These are phyloP conservation scores for Labia minor DNA, from an alignment of 2,888 invertebrate species.

Conservation along the genomic window DNA sequence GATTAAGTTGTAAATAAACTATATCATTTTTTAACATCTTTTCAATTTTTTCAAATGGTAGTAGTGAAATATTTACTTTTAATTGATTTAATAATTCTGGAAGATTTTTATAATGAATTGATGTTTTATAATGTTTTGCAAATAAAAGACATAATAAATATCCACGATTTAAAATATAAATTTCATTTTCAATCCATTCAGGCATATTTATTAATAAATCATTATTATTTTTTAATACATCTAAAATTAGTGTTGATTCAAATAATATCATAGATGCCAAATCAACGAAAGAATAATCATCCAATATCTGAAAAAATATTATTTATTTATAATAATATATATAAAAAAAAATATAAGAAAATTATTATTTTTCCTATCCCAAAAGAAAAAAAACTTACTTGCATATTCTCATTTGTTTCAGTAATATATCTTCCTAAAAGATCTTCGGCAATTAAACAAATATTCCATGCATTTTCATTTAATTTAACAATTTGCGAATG, in stretches of 20 bases:
- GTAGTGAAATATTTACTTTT: not conserved
- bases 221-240: not conserved
- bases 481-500: not conserved
- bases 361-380: no score
- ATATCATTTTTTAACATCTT: not conserved
- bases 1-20: not conserved
- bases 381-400: not conserved
- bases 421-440: not conserved
- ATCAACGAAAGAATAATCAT: not conserved
- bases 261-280: not conserved
- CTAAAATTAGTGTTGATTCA: not conserved
- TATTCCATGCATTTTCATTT: not conserved
- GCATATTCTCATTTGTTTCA: not conserved
- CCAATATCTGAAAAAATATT: not conserved
- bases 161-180: not conserved
- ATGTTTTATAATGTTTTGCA: not conserved
- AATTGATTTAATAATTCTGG: not conserved
- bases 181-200: not conserved
- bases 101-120: not conserved
- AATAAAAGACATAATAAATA: conserved; percentile 1
- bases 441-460: not conserved
- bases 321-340: no score
- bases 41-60: not conserved
- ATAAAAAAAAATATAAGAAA: no score
- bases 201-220: not conserved